Evolutionary conservation across 2,113 vertebrate genomes (phyloP), one percentile per base, ranked within the genome.

Genomic region (Thoracochromis brauschi): DNA sequence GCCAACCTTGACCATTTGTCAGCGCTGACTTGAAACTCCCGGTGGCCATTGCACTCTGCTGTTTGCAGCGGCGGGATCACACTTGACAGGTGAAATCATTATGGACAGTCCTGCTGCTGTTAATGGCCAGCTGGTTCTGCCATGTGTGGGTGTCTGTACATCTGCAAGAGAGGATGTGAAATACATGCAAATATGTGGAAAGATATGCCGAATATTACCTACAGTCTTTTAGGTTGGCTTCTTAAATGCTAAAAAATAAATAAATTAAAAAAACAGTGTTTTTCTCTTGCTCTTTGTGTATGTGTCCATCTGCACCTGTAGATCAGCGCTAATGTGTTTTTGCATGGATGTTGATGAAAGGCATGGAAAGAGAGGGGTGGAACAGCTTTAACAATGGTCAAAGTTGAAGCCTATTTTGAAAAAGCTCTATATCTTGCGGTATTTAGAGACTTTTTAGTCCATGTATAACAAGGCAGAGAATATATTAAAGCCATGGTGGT

Each of bases 1-100:
- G 92, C 91, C 93, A 93, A 89, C 81, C 86, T 60, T 85, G 84
- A 91, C 87, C 93, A 94, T 96, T 96, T 94, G 92, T 96, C 93
- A 96, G 88, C 60, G 47, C 87, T 93, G 96, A 96, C 95, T 93
- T 24, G 45, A 89, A 94, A 92, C 80, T 95, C 92, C 92, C 89
- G 80, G 87, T 91, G 93, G 93, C 94, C 93, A 86, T 89, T 54
- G 85, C 92, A 79, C 89, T 87, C 55, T 13, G 91, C 83, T 89
- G 83, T 81, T 85, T 88, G 81, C 88, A 87, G 88, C 55, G 33
- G 88, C 87, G 38, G 88, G 85, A 93, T 88, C 90, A 82, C 58
- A 80, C 84, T 93, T 94, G 93, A 95, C 91, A 92, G 85, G 92
- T 93, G 87, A 94, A 94, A 93, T 93, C 89, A 87, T 93, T 93